Evolutionary conservation across 2,113 vertebrate species (phyloP).

Genomic region (Erythrolamprus reginae): DNA sequence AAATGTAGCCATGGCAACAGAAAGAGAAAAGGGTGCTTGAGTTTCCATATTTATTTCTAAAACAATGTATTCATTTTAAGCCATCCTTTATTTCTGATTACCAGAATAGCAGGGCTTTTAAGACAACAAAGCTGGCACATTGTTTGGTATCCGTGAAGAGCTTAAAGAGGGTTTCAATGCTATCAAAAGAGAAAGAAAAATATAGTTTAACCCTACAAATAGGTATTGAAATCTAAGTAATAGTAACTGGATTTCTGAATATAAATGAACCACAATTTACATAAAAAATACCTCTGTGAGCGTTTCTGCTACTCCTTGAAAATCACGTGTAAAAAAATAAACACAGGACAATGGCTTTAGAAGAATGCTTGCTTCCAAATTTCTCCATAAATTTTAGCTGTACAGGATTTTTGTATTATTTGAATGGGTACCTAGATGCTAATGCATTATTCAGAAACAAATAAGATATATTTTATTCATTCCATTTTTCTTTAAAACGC

Average conservation of each 20-base stretch:
- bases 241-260: not conserved
- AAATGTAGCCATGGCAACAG: not conserved
- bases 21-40: slow-evolving; percentile 4
- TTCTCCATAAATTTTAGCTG: not conserved
- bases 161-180: slow-evolving; percentile 23
- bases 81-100: slow-evolving; percentile 2
- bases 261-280: slow-evolving; percentile 3
- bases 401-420: not conserved
- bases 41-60: slow-evolving; percentile 3
- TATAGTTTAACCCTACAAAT: slow-evolving; percentile 12
- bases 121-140: not conserved
- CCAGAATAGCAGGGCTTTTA: accelerated
- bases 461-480: not conserved
- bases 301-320: not conserved
- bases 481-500: not conserved
- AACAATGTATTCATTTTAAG: slow-evolving; percentile 13
- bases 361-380: not conserved
- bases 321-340: not conserved
- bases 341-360: not conserved
- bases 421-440: not conserved
- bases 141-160: not conserved
- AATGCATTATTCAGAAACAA: not conserved
- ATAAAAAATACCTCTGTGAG: slow-evolving; percentile 22
- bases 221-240: slow-evolving; percentile 15
- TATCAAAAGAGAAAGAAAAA: slow-evolving; percentile 2